phyloP scores from a whole-genome alignment of 2,888 invertebrate species.

The Drosophila phalerata region DNA sequence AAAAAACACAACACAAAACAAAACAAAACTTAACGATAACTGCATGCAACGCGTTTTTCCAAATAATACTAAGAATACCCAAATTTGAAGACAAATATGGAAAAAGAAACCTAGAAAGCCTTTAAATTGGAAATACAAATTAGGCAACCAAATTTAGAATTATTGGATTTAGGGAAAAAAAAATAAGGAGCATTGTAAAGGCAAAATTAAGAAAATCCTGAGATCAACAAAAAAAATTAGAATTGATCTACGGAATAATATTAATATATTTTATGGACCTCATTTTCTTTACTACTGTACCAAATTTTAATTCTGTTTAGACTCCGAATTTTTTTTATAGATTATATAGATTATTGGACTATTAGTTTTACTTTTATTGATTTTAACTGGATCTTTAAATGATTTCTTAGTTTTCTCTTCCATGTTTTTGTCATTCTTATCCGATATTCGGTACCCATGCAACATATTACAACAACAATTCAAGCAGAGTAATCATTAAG shows the following conservation, averaged over 20 bases:
- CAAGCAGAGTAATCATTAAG: background rate
- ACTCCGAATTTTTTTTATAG: too few species aligned
- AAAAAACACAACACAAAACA: conserved; percentile 41
- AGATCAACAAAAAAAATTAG: too few species aligned
- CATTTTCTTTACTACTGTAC: too few species aligned
- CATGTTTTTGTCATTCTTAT: background rate
- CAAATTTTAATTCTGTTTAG: too few species aligned
- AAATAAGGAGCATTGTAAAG: too few species aligned
- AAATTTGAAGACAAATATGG: background rate
- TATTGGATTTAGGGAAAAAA: background rate
- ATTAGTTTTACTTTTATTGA: too few species aligned
- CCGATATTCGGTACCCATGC: background rate
- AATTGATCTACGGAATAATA: too few species aligned
- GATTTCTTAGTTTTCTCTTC: background rate
- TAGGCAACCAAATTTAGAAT: too few species aligned
- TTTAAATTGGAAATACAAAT: background rate
- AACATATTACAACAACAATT: conserved; percentile 19
- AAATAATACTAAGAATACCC: background rate
- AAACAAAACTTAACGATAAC: conserved; percentile 41
- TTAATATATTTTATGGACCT: too few species aligned
- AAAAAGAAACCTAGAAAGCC: background rate
- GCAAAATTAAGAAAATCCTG: too few species aligned
- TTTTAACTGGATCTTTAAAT: background rate
- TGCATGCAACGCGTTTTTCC: conserved; percentile 44
- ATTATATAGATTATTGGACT: too few species aligned